A percentile compares a stretch with the other conserved stretches of the same genome.
Conservation (phyloP, 1,140 invertebrate genomes). For the Agrypnia vestita region DNA sequence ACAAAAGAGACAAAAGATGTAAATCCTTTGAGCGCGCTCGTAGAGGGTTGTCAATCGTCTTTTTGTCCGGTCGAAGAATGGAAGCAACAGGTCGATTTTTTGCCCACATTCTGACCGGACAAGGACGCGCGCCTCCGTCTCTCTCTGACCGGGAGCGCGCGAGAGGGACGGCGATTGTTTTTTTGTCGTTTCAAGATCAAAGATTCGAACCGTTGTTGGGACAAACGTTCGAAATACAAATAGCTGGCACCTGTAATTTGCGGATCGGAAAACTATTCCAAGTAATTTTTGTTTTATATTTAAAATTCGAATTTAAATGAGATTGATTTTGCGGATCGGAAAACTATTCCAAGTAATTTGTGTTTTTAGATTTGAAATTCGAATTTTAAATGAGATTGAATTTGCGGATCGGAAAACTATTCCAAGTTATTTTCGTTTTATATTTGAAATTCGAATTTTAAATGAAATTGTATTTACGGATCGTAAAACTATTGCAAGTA, state of each 20-base stretch:
- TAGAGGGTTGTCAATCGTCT: neutral
- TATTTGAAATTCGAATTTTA: too few species aligned
- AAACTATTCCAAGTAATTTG: too few species aligned
- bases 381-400: too few species aligned
- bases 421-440: conserved; percentile 11
- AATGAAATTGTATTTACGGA: too few species aligned
- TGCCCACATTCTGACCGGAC: conserved; percentile 50
- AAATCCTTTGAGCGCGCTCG: too few species aligned
- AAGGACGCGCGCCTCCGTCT: conserved; percentile 39
- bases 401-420: neutral
- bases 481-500: too few species aligned
- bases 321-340: too few species aligned
- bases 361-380: too few species aligned
- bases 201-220: conserved; percentile 33
- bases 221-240: conserved; percentile 36
- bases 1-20: neutral
- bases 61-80: conserved; percentile 20
- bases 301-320: too few species aligned
- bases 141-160: neutral
- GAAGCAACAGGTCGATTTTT: conserved; percentile 52
- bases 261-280: conserved; percentile 3
- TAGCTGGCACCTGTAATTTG: conserved; percentile 39
- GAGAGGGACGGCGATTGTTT: conserved; percentile 14
- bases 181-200: conserved; percentile 45
- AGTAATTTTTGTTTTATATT: too few species aligned